Evolutionary conservation across 2,797 vertebrate genomes (phyloP).

Genomic region (Gymnothorax javanicus): DNA sequence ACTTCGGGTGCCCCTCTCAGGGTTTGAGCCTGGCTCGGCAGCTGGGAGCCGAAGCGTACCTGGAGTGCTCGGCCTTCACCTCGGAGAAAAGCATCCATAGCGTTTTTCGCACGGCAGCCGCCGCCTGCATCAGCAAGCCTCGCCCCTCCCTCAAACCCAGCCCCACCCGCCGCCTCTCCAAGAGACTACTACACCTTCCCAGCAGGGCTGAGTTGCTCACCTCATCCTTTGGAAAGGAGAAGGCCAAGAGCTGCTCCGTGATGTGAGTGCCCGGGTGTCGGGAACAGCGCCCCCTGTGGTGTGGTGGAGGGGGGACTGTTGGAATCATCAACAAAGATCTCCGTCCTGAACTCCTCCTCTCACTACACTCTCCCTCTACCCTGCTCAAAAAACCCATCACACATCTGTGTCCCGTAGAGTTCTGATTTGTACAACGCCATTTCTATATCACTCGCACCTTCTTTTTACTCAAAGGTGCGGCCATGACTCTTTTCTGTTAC

Average conservation of each 20-base stretch:
- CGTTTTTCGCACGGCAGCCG: slow-evolving; percentile 83
- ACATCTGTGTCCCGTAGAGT: background rate
- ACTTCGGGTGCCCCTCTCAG: slow-evolving; percentile 56
- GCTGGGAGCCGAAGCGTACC: slow-evolving; percentile 85
- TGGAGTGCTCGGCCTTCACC: slow-evolving; percentile 94
- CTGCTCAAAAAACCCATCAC: background rate
- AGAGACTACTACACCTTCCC: slow-evolving; percentile 88
- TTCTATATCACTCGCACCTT: background rate
- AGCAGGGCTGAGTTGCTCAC: slow-evolving; percentile 87
- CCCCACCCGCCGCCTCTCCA: slow-evolving; percentile 84
- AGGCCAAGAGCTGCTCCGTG: slow-evolving; percentile 89
- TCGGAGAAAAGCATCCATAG: slow-evolving; percentile 94
- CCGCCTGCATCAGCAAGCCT: slow-evolving; percentile 82
- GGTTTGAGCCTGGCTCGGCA: slow-evolving; percentile 86
- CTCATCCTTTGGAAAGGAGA: slow-evolving; percentile 90
- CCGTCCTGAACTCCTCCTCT: slow-evolving; percentile 64
- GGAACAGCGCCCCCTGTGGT: slow-evolving; percentile 37
- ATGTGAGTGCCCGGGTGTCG: slow-evolving; percentile 77
- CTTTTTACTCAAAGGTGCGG: background rate
- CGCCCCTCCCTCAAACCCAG: slow-evolving; percentile 73
- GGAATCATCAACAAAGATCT: slow-evolving; percentile 68
- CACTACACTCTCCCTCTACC: slow-evolving; percentile 52
- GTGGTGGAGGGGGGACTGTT: slow-evolving; percentile 59
- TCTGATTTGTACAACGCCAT: background rate
- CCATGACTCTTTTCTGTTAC: slow-evolving; percentile 2